Evolutionary conservation across 2,888 invertebrate species (phyloP).

Genomic region (Epinotia bilunana): DNA sequence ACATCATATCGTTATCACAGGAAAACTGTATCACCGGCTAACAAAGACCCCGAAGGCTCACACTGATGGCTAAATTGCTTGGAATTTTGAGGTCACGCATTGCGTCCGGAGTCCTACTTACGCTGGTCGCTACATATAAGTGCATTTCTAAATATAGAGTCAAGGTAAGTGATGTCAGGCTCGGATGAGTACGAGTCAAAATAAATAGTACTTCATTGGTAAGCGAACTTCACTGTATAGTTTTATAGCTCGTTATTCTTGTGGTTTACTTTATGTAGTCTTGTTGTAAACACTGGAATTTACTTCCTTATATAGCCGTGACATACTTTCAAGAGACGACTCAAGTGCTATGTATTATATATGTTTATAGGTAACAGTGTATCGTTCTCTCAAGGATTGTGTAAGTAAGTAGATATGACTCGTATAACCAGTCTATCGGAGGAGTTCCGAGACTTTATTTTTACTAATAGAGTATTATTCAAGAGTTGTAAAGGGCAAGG

Average conservation of each 20-base stretch:
- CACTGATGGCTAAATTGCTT: constrained; percentile 51
- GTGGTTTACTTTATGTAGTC: background rate
- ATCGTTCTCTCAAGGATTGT: constrained; percentile 16
- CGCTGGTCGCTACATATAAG: constrained; percentile 54
- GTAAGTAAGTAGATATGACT: constrained; percentile 6
- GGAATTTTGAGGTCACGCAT: constrained; percentile 57
- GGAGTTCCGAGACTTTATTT: background rate
- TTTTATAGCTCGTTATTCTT: constrained; percentile 7
- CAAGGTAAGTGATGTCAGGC: constrained; percentile 70
- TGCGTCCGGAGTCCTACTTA: constrained; percentile 54
- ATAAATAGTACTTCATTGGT: constrained; percentile 43
- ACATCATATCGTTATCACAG: constrained; percentile 68
- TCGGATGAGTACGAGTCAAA: constrained; percentile 43
- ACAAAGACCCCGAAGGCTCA: constrained; percentile 56
- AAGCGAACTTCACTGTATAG: constrained; percentile 10
- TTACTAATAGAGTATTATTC: background rate
- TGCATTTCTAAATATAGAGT: constrained; percentile 77
- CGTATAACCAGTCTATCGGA: constrained; percentile 15
- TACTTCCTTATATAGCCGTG: constrained; percentile 46
- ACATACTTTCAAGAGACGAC: constrained; percentile 45
- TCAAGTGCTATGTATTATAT: constrained; percentile 2
- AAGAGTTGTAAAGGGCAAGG: background rate
- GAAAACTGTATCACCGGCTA: constrained; percentile 55
- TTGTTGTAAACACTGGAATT: constrained; percentile 32
- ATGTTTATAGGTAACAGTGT: constrained; percentile 5